Base-by-base conservation (phyloP, 2,888 invertebrate genomes). In the Electrophaes corylata region DNA sequence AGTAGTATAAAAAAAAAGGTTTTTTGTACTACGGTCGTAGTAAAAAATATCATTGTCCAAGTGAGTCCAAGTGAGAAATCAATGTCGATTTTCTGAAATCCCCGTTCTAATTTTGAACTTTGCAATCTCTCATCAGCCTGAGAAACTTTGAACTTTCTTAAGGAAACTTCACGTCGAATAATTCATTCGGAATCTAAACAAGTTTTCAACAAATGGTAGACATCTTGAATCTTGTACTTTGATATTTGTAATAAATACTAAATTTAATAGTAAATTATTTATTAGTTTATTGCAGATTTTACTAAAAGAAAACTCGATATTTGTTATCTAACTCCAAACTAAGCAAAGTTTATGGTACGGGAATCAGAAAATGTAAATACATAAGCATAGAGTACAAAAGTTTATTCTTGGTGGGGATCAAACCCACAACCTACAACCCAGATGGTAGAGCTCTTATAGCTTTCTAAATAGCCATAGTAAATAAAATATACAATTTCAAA, bases 171-270 rank as follows among this genome's bases (percentile, higher is more conserved):
- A n/a, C 33, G 31, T 14, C 14, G 51, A 62, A 62, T 58, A 53
- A 64, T 64, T 60, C 47, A 62, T 62, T 66, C 59, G 62, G 48
- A 62, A 56, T 57, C 54, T 16, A 33, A 52, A 43, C 50, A 59
- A 50, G 50, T 59, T 59, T 52, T 50, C 33, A 58, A 58, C 62
- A 62, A 57, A 46, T 50, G 46, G 41, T 14, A 41, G 58, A 54
- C 49, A 19, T 50, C 40, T 44, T 43, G 48, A 43, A 44, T 58
- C 29, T 53, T 37, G 45, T 33, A 43, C 41, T 37, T 37, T 12
- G 19, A 50, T 40, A 31, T 50, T 41, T 29, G 10, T 29, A 29
- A 29, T 29, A 29, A 29, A 29, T 29, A 1, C 10, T 29, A 29
- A 2, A 29, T 29, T 29, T 29, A 3, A 4, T 20, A 20, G 3